Evolutionary conservation across 2,888 invertebrate genomes (phyloP).

Genomic region (Xanthia icteritia): DNA sequence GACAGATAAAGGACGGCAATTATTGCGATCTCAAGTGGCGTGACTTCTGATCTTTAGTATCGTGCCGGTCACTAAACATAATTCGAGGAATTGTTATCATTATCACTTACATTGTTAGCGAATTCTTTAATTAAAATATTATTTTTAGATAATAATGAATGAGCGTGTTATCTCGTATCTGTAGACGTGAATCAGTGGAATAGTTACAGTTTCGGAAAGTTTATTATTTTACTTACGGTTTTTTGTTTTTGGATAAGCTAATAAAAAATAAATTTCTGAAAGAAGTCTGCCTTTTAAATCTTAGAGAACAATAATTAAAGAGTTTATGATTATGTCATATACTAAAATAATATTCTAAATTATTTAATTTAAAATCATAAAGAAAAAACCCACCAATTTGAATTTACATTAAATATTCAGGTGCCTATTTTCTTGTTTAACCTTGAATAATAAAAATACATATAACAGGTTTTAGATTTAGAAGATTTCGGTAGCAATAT

Average conservation of each 20-base stretch:
- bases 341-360: neutral
- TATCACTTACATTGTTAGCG: constrained; percentile 50
- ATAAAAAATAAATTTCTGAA: neutral
- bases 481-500: neutral
- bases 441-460: constrained; percentile 15
- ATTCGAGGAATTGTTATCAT: constrained; percentile 50
- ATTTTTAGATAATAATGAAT: constrained; percentile 33
- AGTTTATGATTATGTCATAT: neutral
- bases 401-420: constrained; percentile 2
- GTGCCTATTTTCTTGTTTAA: neutral
- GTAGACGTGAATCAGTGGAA: constrained; percentile 8
- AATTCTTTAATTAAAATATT: constrained; percentile 38
- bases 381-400: neutral
- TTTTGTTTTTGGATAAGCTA: neutral
- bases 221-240: too few relatives aligned
- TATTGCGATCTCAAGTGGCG: constrained; percentile 71
- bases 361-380: neutral
- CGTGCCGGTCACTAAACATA: constrained; percentile 34
- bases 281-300: neutral
- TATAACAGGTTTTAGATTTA: constrained; percentile 21
- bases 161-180: constrained; percentile 35
- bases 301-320: neutral
- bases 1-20: constrained; percentile 78
- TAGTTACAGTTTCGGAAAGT: neutral
- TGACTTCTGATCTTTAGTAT: constrained; percentile 56